Percentiles rank a stretch among this genome's conserved stretches.
These are phyloP conservation scores for Helogale parvula DNA, from an alignment of 2,113 vertebrate species.

Conservation along the genomic window DNA sequence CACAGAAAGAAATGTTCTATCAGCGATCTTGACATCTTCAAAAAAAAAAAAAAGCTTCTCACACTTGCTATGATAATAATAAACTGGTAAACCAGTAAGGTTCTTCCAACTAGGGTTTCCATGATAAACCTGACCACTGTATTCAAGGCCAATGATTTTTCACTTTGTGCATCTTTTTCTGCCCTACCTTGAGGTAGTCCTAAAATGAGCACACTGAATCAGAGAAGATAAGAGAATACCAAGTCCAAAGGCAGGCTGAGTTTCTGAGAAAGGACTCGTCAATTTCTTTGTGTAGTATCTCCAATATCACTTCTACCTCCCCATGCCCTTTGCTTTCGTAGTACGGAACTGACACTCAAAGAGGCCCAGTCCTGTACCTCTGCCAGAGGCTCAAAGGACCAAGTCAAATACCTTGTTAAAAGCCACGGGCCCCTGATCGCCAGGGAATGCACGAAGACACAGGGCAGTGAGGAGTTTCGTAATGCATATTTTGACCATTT, in stretches of 20 bases:
- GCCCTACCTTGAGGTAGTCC: background rate
- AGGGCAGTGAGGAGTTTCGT: slow-evolving; percentile 78
- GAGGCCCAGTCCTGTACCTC: background rate
- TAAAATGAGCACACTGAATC: background rate
- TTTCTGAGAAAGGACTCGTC: slow-evolving; percentile 71
- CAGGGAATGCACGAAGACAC: slow-evolving; percentile 78
- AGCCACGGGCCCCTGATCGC: slow-evolving; percentile 77
- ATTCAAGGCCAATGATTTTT: background rate
- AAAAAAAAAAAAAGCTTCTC: slow-evolving; percentile 19
- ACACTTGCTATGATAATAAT: background rate
- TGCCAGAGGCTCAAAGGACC: background rate
- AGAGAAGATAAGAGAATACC: background rate
- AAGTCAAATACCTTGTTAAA: slow-evolving; percentile 81
- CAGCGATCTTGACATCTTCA: background rate
- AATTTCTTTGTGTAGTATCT: slow-evolving; percentile 38
- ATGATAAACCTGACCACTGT: background rate
- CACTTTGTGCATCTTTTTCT: background rate
- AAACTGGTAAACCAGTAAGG: background rate
- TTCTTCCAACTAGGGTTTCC: background rate
- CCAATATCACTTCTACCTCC: background rate
- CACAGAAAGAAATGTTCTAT: background rate
- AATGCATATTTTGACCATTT: slow-evolving; percentile 85
- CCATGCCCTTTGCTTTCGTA: background rate
- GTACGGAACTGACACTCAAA: background rate
- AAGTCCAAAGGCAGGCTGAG: slow-evolving; percentile 75